phyloP scores from a whole-genome alignment of 2,113 vertebrate genomes.

The Scortum barcoo region DNA sequence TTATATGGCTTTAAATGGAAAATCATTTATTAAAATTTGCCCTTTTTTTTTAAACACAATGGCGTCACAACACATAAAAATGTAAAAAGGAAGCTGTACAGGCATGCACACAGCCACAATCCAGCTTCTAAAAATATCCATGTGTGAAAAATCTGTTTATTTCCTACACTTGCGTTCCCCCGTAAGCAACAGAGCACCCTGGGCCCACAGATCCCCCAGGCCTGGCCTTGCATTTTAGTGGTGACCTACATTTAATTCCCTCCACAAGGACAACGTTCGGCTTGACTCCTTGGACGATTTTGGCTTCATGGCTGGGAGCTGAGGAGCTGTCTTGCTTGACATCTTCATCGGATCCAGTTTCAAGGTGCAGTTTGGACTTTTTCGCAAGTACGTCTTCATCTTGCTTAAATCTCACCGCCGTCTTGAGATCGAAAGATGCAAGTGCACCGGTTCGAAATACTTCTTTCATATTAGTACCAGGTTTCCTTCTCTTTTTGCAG shows the following conservation, averaged over 20 bases:
- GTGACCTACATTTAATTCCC: constrained; percentile 81
- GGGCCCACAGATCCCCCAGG: constrained; percentile 49
- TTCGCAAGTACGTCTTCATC: neutral
- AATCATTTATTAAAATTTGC: constrained; percentile 38
- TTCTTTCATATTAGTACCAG: constrained; percentile 49
- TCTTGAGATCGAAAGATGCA: constrained; percentile 32
- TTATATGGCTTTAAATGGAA: constrained; percentile 28
- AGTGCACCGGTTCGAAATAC: constrained; percentile 28
- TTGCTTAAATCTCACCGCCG: constrained; percentile 22
- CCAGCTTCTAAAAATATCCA: constrained; percentile 78
- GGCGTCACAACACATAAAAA: constrained; percentile 60
- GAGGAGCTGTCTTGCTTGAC: constrained; percentile 11
- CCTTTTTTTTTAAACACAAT: constrained; percentile 35
- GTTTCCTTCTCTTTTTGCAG: constrained; percentile 40
- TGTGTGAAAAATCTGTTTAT: constrained; percentile 76
- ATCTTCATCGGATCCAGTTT: constrained; percentile 28
- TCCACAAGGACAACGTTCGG: constrained; percentile 55
- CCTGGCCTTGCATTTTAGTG: constrained; percentile 66
- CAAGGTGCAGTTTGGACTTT: neutral
- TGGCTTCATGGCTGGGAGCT: constrained; percentile 22
- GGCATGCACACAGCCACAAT: constrained; percentile 42
- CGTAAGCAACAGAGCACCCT: constrained; percentile 63
- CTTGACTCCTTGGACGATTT: constrained; percentile 53
- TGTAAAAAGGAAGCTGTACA: constrained; percentile 24
- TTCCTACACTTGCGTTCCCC: constrained; percentile 59